Conservation (phyloP, 2,888 invertebrate species). For the Pterobdella sp. region DNA sequence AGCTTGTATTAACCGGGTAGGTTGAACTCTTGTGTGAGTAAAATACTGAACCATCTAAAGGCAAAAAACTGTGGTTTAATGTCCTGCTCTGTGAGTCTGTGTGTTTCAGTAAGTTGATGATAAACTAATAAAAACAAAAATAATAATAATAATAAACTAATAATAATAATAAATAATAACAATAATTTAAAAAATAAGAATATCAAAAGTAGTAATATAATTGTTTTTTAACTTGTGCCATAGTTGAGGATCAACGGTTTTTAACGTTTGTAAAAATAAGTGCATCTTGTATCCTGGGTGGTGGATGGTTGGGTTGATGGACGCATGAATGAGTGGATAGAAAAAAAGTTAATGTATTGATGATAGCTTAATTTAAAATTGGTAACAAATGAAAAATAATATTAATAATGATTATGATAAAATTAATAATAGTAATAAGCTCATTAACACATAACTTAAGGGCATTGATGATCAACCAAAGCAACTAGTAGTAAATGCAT, state of each 20-base stretch:
- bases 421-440: neutral
- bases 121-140: no score
- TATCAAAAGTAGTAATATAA: no score
- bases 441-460: neutral
- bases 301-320: neutral
- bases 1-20: constrained; percentile 66
- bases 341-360: no score
- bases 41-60: constrained; percentile 89
- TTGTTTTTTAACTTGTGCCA: constrained; percentile 65
- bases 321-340: no score
- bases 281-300: constrained; percentile 58
- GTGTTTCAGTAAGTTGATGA: neutral
- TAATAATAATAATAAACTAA: no score
- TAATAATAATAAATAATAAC: no score
- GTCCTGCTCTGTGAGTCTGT: constrained; percentile 66
- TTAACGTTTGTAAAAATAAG: constrained; percentile 67
- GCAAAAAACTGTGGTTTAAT: constrained; percentile 91
- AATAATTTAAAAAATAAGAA: no score
- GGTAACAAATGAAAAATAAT: no score
- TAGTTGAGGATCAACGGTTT: constrained; percentile 67
- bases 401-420: neutral
- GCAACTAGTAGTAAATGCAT: neutral
- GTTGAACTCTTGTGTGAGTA: constrained; percentile 93
- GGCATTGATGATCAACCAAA: neutral
- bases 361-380: no score